Evolutionary conservation across 2,797 vertebrate species (phyloP).

Genomic region (Myoxocephalus aenaeus): DNA sequence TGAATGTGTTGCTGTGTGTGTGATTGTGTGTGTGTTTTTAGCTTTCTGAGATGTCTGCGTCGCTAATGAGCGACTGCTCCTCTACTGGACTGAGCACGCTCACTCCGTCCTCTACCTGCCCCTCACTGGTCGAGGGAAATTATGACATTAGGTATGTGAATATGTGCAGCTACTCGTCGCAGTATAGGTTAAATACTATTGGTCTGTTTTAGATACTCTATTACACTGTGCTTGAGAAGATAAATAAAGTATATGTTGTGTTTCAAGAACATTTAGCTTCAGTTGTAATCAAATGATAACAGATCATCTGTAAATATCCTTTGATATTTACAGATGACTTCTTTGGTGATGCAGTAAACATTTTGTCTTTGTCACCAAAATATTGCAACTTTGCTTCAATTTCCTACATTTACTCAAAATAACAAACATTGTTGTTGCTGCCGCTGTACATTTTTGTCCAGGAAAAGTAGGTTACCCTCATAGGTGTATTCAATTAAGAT

Average conservation of each 20-base stretch:
- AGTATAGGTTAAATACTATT: not conserved
- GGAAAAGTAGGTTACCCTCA: not conserved
- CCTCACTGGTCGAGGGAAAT: conserved; percentile 93
- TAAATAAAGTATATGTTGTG: not conserved
- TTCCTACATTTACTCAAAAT: not conserved
- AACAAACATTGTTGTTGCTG: not conserved
- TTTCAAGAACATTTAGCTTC: not conserved
- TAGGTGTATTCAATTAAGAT: not conserved
- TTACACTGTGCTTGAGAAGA: not conserved
- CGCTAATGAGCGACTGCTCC: conserved; percentile 89
- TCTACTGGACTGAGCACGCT: conserved; percentile 91
- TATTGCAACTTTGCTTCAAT: not conserved
- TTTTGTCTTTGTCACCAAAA: not conserved
- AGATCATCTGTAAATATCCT: not conserved
- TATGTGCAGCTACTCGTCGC: not conserved
- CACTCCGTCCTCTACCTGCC: conserved; percentile 97
- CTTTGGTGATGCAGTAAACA: not conserved
- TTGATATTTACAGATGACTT: not conserved
- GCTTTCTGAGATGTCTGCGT: conserved; percentile 98
- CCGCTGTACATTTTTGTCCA: not conserved
- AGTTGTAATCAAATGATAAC: not conserved
- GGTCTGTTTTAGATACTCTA: not conserved
- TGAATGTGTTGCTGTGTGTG: conserved; percentile 42
- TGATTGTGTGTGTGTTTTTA: conserved; percentile 69
- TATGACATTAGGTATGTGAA: conserved; percentile 82